phyloP scores from a whole-genome alignment of 1,140 invertebrate genomes.

The Drosophila leontia region DNA sequence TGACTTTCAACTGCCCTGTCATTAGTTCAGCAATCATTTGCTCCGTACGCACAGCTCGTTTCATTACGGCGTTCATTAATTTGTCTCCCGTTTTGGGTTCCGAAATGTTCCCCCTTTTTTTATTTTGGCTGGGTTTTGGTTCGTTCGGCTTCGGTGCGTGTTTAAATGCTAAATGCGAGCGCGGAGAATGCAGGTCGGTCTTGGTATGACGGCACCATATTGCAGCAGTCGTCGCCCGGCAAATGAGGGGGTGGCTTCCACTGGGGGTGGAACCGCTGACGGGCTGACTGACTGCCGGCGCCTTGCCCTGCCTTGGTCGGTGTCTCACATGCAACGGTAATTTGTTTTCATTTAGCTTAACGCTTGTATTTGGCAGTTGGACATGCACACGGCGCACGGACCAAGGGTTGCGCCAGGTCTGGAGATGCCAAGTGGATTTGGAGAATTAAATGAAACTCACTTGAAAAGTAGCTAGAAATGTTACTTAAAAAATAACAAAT shows the following conservation, averaged over 20 bases:
- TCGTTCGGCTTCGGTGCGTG: slow-evolving; percentile 22
- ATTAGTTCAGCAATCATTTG: slow-evolving; percentile 56
- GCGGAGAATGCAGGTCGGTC: slow-evolving; percentile 35
- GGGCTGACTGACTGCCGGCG: slow-evolving; percentile 9
- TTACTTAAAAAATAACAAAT: too few relatives aligned
- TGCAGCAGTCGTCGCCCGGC: slow-evolving; percentile 48
- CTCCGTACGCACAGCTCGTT: slow-evolving; percentile 37
- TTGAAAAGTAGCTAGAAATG: not conserved
- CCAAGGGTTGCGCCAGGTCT: slow-evolving; percentile 57
- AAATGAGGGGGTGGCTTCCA: slow-evolving; percentile 23
- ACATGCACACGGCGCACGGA: slow-evolving; percentile 70
- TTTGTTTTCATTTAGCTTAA: slow-evolving; percentile 84
- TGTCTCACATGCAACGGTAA: slow-evolving; percentile 77
- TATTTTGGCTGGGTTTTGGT: slow-evolving; percentile 1
- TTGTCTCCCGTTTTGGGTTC: slow-evolving; percentile 35
- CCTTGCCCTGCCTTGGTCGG: slow-evolving; percentile 45
- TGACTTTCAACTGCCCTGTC: slow-evolving; percentile 71
- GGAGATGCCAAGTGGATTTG: not conserved
- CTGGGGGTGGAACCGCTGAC: slow-evolving; percentile 28
- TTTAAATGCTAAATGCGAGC: slow-evolving; percentile 48
- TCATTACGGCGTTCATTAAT: slow-evolving; percentile 58
- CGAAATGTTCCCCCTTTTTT: not conserved
- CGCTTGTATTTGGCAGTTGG: slow-evolving; percentile 82
- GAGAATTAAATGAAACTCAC: not conserved
- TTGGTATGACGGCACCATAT: slow-evolving; percentile 59